Conservation (phyloP, 2,797 vertebrate genomes). For the Gallinago nigripennis region DNA sequence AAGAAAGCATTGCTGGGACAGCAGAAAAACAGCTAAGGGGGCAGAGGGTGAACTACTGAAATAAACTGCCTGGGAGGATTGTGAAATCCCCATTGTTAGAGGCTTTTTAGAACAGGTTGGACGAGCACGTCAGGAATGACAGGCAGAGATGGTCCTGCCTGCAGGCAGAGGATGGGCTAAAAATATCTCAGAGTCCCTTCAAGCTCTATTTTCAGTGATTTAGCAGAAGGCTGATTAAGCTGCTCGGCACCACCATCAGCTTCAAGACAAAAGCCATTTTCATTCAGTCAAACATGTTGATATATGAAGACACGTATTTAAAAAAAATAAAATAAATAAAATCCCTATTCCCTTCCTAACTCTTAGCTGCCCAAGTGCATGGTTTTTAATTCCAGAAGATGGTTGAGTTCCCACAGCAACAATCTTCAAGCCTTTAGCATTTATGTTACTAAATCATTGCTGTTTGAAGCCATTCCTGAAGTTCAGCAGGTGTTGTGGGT, state of each 20-base stretch:
- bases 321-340: background rate
- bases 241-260: background rate
- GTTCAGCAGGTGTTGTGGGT: background rate
- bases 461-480: background rate
- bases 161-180: constrained; percentile 19
- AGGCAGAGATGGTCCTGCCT: background rate
- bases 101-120: background rate
- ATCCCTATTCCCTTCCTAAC: background rate
- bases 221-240: background rate
- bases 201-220: background rate
- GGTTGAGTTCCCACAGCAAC: background rate
- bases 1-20: background rate
- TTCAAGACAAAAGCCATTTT: constrained; percentile 8
- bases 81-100: constrained; percentile 15
- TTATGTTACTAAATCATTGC: background rate
- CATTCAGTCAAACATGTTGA: background rate
- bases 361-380: background rate
- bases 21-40: background rate
- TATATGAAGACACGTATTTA: accelerated
- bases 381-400: background rate
- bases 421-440: background rate
- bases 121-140: background rate
- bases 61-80: constrained; percentile 7
- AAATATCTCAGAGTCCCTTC: background rate
- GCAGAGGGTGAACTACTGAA: background rate